Evolutionary conservation across 1,140 invertebrate genomes (phyloP), one percentile per base, ranked within the genome.

Genomic region (Drosophila virilis): DNA sequence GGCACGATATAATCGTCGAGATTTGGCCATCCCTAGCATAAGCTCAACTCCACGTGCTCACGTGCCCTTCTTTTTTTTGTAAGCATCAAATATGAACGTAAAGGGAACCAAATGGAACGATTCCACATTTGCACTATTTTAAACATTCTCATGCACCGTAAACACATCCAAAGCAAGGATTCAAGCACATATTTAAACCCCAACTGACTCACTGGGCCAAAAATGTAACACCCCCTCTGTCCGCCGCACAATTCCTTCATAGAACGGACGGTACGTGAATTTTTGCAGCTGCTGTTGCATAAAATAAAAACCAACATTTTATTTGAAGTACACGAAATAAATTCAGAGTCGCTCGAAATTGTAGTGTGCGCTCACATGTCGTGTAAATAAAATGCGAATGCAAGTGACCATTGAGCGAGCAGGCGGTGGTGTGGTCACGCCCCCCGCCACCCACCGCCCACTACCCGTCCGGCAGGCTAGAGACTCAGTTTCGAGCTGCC

Each of bases 241-340:
- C 12, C 13, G 8, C 17, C 10, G 10, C 28, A 12, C 28, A 17
- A 22, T 32, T 13, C 1, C 35, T 8, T 52, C 2, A 35, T 9
- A n/a, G 38, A 22, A 22, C 40, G 8, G 6, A 40, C 38, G 32
- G 40, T 9, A 62, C 40, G 67, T 70, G 68, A 65, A 71, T 28
- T 59, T 66, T 64, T 62, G 64, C 83, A 88, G 64, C 74, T 77
- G 77, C 69, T 79, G 61, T 73, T 71, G 77, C 68, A 88, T 77
- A 74, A 82, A 88, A 86, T 86, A 86, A 88, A 86, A 83, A 60
- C 75, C 68, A 88, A 73, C 83, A 86, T 79, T 88, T 86, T 88
- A 86, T 88, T 88, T 88, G 67, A 83, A 83, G 75, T 82, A 72
- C 65, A 68, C 83, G 76, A 88, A 86, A 88, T 86, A 86, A 86